phyloP scores from a whole-genome alignment of 2,888 invertebrate species.

The Scaptomyza reducta region DNA sequence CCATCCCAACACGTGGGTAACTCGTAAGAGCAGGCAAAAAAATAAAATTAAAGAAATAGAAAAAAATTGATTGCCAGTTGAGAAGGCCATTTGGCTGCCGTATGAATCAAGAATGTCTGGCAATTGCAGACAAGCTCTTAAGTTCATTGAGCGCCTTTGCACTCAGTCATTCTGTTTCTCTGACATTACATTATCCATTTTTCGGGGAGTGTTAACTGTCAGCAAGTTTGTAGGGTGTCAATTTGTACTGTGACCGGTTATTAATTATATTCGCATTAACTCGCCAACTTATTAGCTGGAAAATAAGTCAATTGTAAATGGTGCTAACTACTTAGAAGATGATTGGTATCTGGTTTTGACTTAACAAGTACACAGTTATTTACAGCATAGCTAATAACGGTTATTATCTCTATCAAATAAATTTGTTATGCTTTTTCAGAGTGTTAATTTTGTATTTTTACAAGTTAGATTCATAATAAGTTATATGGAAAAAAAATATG shows the following conservation, averaged over 20 bases:
- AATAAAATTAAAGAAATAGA: slow-evolving; percentile 1
- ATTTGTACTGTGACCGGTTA: slow-evolving; percentile 39
- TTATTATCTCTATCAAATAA: not conserved
- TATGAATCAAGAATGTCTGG: slow-evolving; percentile 67
- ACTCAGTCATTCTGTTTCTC: slow-evolving; percentile 29
- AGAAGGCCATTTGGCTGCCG: slow-evolving; percentile 66
- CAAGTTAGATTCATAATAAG: too few species aligned
- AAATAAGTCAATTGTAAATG: not conserved
- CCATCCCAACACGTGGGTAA: slow-evolving; percentile 43
- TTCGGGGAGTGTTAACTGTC: slow-evolving; percentile 46
- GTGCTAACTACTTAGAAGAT: slow-evolving; percentile 18
- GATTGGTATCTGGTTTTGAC: slow-evolving; percentile 5
- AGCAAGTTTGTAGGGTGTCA: slow-evolving; percentile 63
- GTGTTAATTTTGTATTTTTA: too few species aligned
- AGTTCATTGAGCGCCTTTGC: slow-evolving; percentile 41
- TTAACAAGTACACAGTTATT: not conserved
- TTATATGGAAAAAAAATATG: too few species aligned
- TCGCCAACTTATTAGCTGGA: slow-evolving; percentile 18
- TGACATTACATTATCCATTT: slow-evolving; percentile 54
- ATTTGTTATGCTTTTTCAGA: too few species aligned
- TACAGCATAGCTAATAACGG: not conserved
- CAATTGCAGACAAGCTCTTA: slow-evolving; percentile 48
- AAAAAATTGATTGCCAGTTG: slow-evolving; percentile 74
- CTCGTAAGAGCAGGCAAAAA: slow-evolving; percentile 12
- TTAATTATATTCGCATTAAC: slow-evolving; percentile 71